Percentiles rank a stretch among this genome's conserved stretches.
Conservation (phyloP, 2,113 vertebrate species). For the Pachypanchax playfairii region DNA sequence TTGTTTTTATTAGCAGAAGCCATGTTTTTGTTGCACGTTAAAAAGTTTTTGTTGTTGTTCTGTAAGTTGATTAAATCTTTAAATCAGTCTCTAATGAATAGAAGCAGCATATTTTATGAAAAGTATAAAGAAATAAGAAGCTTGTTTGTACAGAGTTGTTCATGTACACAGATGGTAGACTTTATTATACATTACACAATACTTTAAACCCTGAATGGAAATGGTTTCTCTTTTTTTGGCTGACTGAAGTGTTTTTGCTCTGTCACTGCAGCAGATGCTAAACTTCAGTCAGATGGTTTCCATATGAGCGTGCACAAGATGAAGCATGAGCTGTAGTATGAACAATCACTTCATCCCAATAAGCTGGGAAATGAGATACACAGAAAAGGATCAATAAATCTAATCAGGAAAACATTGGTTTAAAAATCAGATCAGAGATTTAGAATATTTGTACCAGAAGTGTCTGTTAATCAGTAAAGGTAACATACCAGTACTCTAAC, state of each 20-base stretch:
- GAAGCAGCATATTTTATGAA: background rate
- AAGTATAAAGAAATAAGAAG: background rate
- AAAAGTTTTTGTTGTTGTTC: conserved; percentile 10
- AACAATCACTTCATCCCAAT: conserved; percentile 16
- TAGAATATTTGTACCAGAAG: background rate
- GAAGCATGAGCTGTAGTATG: conserved; percentile 10
- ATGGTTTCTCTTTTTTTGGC: background rate
- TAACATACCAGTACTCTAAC: too few species aligned
- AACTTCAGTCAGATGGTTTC: conserved; percentile 32
- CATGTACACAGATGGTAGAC: background rate
- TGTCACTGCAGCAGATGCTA: conserved; percentile 13
- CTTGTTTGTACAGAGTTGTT: conserved; percentile 1
- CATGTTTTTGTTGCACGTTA: conserved; percentile 45
- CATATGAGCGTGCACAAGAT: conserved; percentile 11
- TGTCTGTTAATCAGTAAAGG: too few species aligned
- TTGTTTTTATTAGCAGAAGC: conserved; percentile 35
- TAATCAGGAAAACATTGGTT: background rate
- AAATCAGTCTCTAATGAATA: background rate
- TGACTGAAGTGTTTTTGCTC: conserved; percentile 17
- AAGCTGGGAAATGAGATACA: conserved; percentile 9
- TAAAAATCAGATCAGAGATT: too few species aligned
- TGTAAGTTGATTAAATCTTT: conserved; percentile 44
- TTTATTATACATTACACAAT: background rate
- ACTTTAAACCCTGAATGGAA: background rate
- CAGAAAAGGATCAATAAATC: background rate